Evolutionary conservation across 2,113 vertebrate genomes (phyloP), one percentile per base, ranked within the genome.

Genomic region (Rhinolophus ferrumequinum): DNA sequence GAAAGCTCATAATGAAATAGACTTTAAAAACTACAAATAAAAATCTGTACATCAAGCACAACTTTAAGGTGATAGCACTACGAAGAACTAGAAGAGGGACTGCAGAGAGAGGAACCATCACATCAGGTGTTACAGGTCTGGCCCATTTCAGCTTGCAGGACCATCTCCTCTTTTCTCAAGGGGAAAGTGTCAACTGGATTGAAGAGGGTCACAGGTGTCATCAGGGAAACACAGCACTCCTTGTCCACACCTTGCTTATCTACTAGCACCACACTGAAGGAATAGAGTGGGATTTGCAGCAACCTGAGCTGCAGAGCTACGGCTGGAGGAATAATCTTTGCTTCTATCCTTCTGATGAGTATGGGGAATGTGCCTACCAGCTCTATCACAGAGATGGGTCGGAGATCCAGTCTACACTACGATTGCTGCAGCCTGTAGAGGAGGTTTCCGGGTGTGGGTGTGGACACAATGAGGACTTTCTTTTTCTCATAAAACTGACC

Each of bases 401-500:
- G 98, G 66, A 99, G 98, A 98, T 99, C 99, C 95, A 99, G 97
- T 60, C 99, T 99, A 98, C 99, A 99, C 96, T 99, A 99, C 26
- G 99, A 99, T 3, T 99, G 99, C 97, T 99, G 99, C 98, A 99
- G 98, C 97, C 99, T 98, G 97, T 99, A 99, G 97, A 99, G 99
- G 73, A 99, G 99, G 98, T 99, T 99, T 95, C 99, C 99, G 64
- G 99, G 99, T 84, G 99, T 99, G 52, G 99, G 99, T 64, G 99
- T 99, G 3, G 99, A 99, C 98, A 99, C 98, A 96, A 99, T 99
- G 95, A 99, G 98, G 66, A 99, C 98, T 70, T 99, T 99, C 35
- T 99, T 98, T 98, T 99, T 99, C 98, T 99, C 99, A 95, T 99
- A 99, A 98, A 99, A 99, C 56, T 99, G 99, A 97, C 99, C 99